A percentile compares a stretch with the other conserved stretches of the same genome.
Evolutionary conservation across 1,140 invertebrate genomes (phyloP).

Genomic region (Zaprionus gabonicus): DNA sequence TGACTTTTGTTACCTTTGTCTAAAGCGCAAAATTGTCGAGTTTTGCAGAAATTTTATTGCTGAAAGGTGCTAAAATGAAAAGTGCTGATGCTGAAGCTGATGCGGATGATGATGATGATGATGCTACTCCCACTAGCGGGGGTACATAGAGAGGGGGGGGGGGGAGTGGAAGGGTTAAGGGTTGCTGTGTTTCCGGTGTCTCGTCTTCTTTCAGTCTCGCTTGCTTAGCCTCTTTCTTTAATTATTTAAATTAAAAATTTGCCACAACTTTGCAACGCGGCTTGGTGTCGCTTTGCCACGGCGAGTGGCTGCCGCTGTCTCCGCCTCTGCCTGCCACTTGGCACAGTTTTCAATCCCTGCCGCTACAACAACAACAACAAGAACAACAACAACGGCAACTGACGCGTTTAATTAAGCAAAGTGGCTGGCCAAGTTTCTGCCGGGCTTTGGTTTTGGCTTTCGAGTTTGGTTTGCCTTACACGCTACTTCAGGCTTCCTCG

Average conservation of each 20-base stretch:
- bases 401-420: slow-evolving; percentile 81
- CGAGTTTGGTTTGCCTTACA: slow-evolving; percentile 1
- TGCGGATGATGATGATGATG: slow-evolving; percentile 6
- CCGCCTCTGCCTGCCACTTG: slow-evolving; percentile 56
- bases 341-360: slow-evolving; percentile 76
- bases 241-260: slow-evolving; percentile 81
- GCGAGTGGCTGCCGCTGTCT: slow-evolving; percentile 9
- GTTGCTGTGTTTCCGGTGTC: slow-evolving; percentile 24
- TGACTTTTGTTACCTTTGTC: slow-evolving; percentile 73
- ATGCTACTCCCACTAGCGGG: neutral
- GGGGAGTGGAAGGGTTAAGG: neutral
- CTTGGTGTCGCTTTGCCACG: slow-evolving; percentile 10
- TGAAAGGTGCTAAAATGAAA: slow-evolving; percentile 82
- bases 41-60: slow-evolving; percentile 81
- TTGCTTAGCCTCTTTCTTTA: slow-evolving; percentile 54
- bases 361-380: slow-evolving; percentile 35
- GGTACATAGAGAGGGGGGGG: neutral
- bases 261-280: slow-evolving; percentile 48
- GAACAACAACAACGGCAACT: slow-evolving; percentile 47
- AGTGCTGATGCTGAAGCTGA: slow-evolving; percentile 62
- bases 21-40: slow-evolving; percentile 75
- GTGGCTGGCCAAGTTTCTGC: slow-evolving; percentile 66
- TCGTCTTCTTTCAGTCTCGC: slow-evolving; percentile 14
- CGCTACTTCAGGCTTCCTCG: slow-evolving; percentile 23
- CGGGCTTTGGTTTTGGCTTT: slow-evolving; percentile 25